Evolutionary conservation across 2,888 invertebrate genomes (phyloP).

Genomic region (Abrostola tripartita): DNA sequence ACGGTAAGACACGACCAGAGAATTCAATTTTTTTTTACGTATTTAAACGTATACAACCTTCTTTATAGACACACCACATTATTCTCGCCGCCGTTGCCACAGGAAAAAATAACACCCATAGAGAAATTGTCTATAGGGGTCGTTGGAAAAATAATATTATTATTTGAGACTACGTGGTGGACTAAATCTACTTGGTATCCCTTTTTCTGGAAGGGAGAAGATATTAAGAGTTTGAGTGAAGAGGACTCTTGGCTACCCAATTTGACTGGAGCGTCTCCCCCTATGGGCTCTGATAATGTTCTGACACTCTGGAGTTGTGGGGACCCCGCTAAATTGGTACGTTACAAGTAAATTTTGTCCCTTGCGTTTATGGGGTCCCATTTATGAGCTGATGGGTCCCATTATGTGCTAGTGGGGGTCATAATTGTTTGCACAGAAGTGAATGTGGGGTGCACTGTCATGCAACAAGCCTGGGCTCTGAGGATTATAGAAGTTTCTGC

Average conservation of each 20-base stretch:
- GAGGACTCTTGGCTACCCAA: slow-evolving; percentile 64
- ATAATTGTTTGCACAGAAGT: too few species aligned
- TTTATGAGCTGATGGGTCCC: not conserved
- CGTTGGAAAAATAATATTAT: slow-evolving; percentile 91
- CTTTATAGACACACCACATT: slow-evolving; percentile 74
- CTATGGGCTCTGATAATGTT: slow-evolving; percentile 59
- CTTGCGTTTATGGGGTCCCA: not conserved
- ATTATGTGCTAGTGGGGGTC: too few species aligned
- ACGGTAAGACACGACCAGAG: too few species aligned
- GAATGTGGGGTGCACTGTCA: too few species aligned
- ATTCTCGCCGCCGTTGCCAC: slow-evolving; percentile 88
- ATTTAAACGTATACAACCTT: not conserved
- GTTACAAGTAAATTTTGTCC: slow-evolving; percentile 5
- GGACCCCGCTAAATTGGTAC: slow-evolving; percentile 32
- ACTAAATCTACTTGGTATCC: slow-evolving; percentile 23
- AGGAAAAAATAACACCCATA: slow-evolving; percentile 87
- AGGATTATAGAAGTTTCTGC: too few species aligned
- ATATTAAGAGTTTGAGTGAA: slow-evolving; percentile 42
- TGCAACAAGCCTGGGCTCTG: too few species aligned
- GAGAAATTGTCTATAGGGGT: slow-evolving; percentile 89
- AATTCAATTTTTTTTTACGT: not conserved
- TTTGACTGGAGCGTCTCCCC: slow-evolving; percentile 55
- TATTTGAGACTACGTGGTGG: slow-evolving; percentile 91
- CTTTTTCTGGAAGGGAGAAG: slow-evolving; percentile 69
- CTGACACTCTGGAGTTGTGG: slow-evolving; percentile 64